Evolutionary conservation across 2,797 vertebrate genomes (phyloP).

Genomic region (Oreochromis mossambicus): DNA sequence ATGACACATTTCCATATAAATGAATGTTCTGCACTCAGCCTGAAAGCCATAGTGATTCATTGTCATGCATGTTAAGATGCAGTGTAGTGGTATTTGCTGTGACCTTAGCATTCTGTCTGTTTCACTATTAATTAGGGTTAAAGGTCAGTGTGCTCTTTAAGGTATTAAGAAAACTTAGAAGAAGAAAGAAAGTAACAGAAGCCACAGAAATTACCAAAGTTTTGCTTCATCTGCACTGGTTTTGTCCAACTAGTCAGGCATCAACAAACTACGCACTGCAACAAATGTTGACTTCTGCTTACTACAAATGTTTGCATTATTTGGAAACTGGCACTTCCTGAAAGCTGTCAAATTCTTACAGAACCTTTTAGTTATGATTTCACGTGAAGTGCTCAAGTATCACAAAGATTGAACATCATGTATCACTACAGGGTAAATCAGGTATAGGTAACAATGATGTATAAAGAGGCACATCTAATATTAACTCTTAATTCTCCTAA

Average conservation of each 20-base stretch:
- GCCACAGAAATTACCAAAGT: not conserved
- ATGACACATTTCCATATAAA: conserved; percentile 58
- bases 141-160: not conserved
- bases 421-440: not conserved
- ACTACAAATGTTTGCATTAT: not conserved
- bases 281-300: not conserved
- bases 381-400: not conserved
- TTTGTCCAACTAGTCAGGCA: not conserved
- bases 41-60: conserved; percentile 17
- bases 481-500: not conserved
- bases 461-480: too few species aligned
- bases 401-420: not conserved
- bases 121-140: not conserved
- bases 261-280: not conserved
- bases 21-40: conserved; percentile 25
- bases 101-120: conserved; percentile 1
- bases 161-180: not conserved
- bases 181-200: not conserved
- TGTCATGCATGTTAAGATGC: not conserved
- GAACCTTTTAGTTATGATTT: not conserved
- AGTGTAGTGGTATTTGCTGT: not conserved
- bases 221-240: not conserved
- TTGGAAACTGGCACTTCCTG: not conserved
- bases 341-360: not conserved
- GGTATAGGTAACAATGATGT: not conserved